These are phyloP conservation scores for Suillia variegata DNA, from an alignment of 2,888 invertebrate genomes.

Conservation along the genomic window DNA sequence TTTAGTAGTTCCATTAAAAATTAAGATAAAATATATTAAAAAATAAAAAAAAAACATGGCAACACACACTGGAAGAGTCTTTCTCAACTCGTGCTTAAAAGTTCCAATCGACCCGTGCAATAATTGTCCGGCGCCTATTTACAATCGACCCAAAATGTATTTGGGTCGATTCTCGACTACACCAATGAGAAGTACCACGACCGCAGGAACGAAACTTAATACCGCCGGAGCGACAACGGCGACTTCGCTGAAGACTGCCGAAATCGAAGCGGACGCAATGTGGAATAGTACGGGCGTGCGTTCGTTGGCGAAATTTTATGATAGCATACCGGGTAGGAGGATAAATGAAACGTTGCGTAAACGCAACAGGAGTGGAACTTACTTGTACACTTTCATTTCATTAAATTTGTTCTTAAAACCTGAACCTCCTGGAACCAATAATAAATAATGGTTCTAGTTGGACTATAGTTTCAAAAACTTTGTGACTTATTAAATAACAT, in stretches of 20 bases:
- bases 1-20: background rate
- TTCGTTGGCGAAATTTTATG: conserved; percentile 74
- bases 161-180: conserved; percentile 40
- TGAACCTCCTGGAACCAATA: too few species aligned
- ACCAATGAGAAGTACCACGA: too few species aligned
- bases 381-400: background rate
- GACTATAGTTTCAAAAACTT: too few species aligned
- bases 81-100: conserved; percentile 74
- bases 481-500: too few species aligned
- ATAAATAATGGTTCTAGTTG: too few species aligned
- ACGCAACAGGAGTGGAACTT: too few species aligned
- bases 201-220: too few species aligned
- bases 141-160: conserved; percentile 65
- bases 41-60: conserved; percentile 52
- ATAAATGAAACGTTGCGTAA: too few species aligned
- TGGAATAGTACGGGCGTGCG: conserved; percentile 61
- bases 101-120: conserved; percentile 74
- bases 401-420: background rate
- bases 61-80: conserved; percentile 68
- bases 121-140: conserved; percentile 73
- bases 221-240: background rate
- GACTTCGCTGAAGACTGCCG: background rate
- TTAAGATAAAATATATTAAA: background rate
- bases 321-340: conserved; percentile 71
- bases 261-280: conserved; percentile 15